Conservation (phyloP, 2,888 invertebrate genomes). For the Apodemia duryi region DNA sequence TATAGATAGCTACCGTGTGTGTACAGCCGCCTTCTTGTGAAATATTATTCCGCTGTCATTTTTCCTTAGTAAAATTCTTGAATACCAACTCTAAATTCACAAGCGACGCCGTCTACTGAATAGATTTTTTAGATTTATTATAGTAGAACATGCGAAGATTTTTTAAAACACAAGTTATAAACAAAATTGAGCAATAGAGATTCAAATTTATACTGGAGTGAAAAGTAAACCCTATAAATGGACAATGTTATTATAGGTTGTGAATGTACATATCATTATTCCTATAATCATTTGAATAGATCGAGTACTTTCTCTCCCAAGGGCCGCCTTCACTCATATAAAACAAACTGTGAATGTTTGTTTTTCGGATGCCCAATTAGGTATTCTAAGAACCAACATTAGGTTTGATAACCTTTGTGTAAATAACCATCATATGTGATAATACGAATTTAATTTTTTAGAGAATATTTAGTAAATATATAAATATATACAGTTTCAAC, state of each 20-base stretch:
- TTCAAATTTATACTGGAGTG: not conserved
- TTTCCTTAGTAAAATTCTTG: too few relatives aligned
- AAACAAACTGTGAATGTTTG: constrained; percentile 11
- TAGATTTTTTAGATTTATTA: too few relatives aligned
- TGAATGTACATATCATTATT: constrained; percentile 10
- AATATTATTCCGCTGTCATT: too few relatives aligned
- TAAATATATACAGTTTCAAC: too few relatives aligned
- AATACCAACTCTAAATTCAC: too few relatives aligned
- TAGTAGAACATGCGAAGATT: too few relatives aligned
- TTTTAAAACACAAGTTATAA: too few relatives aligned
- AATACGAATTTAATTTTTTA: too few relatives aligned
- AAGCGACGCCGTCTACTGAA: too few relatives aligned
- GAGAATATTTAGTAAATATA: too few relatives aligned
- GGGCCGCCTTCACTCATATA: constrained; percentile 2
- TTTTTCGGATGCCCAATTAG: constrained; percentile 10
- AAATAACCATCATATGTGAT: not conserved
- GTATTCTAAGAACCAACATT: constrained; percentile 4
- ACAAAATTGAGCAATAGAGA: not conserved
- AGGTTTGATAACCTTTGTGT: not conserved
- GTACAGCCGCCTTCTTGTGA: too few relatives aligned
- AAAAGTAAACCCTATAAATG: constrained; percentile 5
- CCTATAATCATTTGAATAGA: constrained; percentile 8
- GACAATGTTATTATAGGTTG: constrained; percentile 2
- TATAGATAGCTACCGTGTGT: too few relatives aligned
- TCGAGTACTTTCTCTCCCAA: constrained; percentile 11